Evolutionary conservation across 2,113 vertebrate species (phyloP), one percentile per base, ranked within the genome.

Genomic region (Cebus imitator): DNA sequence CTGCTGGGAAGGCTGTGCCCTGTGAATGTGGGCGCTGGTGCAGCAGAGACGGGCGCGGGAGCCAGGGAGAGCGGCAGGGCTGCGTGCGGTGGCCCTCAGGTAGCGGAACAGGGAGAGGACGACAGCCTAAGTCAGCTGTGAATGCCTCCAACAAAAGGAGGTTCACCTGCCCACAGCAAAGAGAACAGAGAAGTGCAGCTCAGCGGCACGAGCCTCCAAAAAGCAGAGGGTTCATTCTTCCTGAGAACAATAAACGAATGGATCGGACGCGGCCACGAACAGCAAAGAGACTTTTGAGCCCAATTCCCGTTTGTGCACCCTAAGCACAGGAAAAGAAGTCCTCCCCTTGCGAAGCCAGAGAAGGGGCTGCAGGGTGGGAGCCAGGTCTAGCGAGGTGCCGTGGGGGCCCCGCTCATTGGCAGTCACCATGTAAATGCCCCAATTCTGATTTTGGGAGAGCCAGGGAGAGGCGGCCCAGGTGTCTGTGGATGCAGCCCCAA

Each of bases 341-440:
- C 25, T 18, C 10, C 6, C 37, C 17, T 35, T 10, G 10, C 32
- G 68, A 73, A 73, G 20, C 21, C 8, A 11, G 4, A 25, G 37
- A 73, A 40, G 37, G 8, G 20, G n/a, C 68, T 37, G 68, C 18
- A 64, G 61, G 27, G 3, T 35, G 30, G 6, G 32, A 6, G 32
- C 32, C 32, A 35, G 64, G 6, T 13, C 32, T 3, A 17, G 32
- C 64, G 2, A 68, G 64, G 32, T 32, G 64, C 61, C 61, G 2
- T 30, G 61, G 5, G 27, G 27, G 11, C 61, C 12, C 27, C 6
- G 27, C 61, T 64, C 27, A 64, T 30, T 64, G 61, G 61, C 61
- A 64, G 61, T 64, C 27, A 64, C 27, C 0, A 0, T 14, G 27
- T 30, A 64, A 4, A 64, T 0, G 11, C 12, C 61, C 61, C 61